A percentile compares a stretch with the other conserved stretches of the same genome.
phyloP scores from a whole-genome alignment of 2,113 vertebrate species.

The Cebidichthys violaceus region DNA sequence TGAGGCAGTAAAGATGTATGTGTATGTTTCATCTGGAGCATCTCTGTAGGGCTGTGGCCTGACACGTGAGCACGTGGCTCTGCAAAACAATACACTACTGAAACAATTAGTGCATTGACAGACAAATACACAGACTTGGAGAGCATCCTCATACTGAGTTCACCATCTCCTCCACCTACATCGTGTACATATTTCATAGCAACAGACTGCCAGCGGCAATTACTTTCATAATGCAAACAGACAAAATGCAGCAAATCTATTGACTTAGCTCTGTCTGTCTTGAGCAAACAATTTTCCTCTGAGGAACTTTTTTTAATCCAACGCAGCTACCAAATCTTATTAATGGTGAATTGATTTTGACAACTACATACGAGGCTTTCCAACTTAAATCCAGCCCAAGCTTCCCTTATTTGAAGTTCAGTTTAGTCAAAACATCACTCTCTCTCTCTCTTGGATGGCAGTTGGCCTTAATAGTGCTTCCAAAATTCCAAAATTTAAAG shows the following conservation, averaged over 20 bases:
- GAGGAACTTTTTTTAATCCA: slow-evolving; percentile 35
- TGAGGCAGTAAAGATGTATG: slow-evolving; percentile 52
- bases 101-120: slow-evolving; percentile 9
- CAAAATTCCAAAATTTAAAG: neutral
- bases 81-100: slow-evolving; percentile 50
- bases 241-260: slow-evolving; percentile 18
- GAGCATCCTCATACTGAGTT: neutral
- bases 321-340: neutral
- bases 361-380: neutral
- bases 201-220: neutral
- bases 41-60: slow-evolving; percentile 44
- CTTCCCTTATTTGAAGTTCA: neutral
- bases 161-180: neutral
- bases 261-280: slow-evolving; percentile 34
- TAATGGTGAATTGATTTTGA: slow-evolving; percentile 6
- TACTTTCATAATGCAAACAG: slow-evolving; percentile 42
- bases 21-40: slow-evolving; percentile 43
- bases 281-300: slow-evolving; percentile 10
- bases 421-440: slow-evolving; percentile 5
- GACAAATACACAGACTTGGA: neutral
- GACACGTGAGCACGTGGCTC: slow-evolving; percentile 68
- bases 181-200: neutral
- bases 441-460: neutral
- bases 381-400: neutral
- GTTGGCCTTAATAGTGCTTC: neutral